These are phyloP conservation scores for Penaeus vannamei DNA, from an alignment of 1,140 invertebrate genomes.

Conservation along the genomic window DNA sequence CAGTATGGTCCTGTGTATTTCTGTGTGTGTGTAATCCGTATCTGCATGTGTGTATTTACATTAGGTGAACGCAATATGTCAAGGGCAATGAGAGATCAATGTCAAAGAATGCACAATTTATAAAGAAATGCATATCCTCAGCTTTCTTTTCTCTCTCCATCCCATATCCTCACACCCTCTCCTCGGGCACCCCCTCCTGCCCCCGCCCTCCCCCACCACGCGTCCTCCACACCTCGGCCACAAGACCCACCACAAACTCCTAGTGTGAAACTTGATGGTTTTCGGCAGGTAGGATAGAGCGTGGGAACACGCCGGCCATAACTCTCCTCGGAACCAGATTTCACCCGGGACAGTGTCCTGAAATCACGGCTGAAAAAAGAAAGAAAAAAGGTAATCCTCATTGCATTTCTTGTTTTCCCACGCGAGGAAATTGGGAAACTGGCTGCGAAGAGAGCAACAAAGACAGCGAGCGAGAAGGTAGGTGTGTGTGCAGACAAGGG, in stretches of 20 bases:
- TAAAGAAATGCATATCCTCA: too few species aligned
- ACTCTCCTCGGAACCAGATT: neutral
- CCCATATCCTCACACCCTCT: too few species aligned
- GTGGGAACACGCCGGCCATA: constrained; percentile 21
- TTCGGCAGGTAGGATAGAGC: constrained; percentile 31
- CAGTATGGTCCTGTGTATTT: neutral
- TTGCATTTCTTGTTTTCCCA: too few species aligned
- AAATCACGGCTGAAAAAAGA: neutral
- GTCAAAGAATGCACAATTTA: too few species aligned
- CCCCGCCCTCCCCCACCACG: neutral
- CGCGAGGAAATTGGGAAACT: too few species aligned
- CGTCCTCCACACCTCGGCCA: too few species aligned
- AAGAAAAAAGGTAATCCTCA: neutral
- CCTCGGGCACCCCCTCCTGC: neutral
- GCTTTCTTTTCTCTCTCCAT: too few species aligned
- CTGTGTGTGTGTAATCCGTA: neutral
- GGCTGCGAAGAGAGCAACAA: too few species aligned
- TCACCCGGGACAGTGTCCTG: neutral
- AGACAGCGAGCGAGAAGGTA: neutral
- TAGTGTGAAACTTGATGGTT: constrained; percentile 47
- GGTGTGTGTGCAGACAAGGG: neutral
- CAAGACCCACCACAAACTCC: constrained; percentile 12
- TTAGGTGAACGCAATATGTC: neutral
- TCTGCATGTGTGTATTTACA: too few species aligned
- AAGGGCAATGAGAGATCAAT: neutral